Evolutionary conservation across 2,888 invertebrate species (phyloP), one percentile per base, ranked within the genome.

Genomic region (Chrysotoxum bicinctum): DNA sequence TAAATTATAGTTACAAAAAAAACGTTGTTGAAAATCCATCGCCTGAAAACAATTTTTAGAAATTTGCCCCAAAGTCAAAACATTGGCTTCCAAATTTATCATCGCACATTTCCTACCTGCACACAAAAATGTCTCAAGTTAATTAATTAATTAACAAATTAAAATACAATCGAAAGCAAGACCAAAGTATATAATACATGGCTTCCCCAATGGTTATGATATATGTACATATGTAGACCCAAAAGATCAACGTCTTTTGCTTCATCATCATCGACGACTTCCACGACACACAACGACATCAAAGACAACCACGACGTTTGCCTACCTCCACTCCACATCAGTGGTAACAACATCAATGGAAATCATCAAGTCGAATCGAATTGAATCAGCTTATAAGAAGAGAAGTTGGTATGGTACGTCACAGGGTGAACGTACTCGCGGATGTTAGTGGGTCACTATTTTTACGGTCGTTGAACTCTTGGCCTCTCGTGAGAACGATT

Each of bases 401-500:
- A 87, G 90, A 66, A 66, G 66, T 66, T 89, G 90, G 90, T 50
- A 50, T 50, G 48, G 50, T 91, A 92, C 92, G 92, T 92, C 92
- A 92, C 90, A 90, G 90, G 92, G 92, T 92, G 91, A 92, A 91
- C 90, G 92, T 90, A 92, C 92, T 91, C 90, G 91, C 91, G 91
- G 92, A 92, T 92, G 92, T 92, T 92, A 92, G 92, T 92, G 91
- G 92, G 92, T 92, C 92, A 92, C 92, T 90, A 91, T 91, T 91
- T 90, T 91, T 91, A 89, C 91, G 92, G 91, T 91, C 92, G 90
- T 90, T 90, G 91, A 92, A 91, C 92, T 91, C 90, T 90, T 90
- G 90, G 88, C 90, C 90, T 90, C 89, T 90, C 91, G 90, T 90
- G 89, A 85, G 85, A 80, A 85, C 48, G 81, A 80, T 69, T 77